Base-by-base conservation (phyloP, 2,888 invertebrate species). In the Spicauda simplicius region DNA sequence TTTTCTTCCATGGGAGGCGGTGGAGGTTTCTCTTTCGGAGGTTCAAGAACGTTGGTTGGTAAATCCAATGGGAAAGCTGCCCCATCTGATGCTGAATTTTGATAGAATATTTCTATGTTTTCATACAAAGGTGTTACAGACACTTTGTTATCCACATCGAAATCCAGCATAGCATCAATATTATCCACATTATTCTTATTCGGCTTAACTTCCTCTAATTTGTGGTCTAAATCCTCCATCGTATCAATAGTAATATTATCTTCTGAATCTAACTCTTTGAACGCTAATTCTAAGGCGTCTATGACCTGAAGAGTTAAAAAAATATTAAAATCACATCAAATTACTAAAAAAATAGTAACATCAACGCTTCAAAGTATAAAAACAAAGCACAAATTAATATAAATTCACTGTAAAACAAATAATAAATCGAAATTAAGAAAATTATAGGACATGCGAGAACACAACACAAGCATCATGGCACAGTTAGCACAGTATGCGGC, bases 11-110 rank as follows among this genome's bases (percentile, higher is more conserved):
- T 93, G 0, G 97, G 97, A 2, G 97, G 97, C 12, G 97, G 97
- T 1, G 97, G 97, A 33, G 97, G 97, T 79, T 97, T 97, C 80
- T 97, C 97, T 79, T 95, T 97, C n/a, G 97, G 97, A 14, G 97
- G 97, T 79, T 97, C 96, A 78, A 95, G 73, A 52, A 87, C 91
- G 79, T 94, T 94, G 7, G 94, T 87, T 0, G 95, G 94, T 73
- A 95, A 86, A 71, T 95, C 94, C 76, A 95, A 80, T 3, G 92
- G 94, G 75, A 95, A 95, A 0, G 89, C 87, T 63, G 76, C 82
- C 0, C 77, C 75, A 8, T 82, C 82, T 37, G 85, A 84, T 41
- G 81, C 77, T 5, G 79, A 73, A 62, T 86, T 90, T 74, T 90
- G 87, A 71, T 93, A 94, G 77, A 94, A 94, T 70, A 95, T 90